These are phyloP conservation scores for Hephaestus fuliginosus DNA, from an alignment of 2,797 vertebrate species.

Conservation along the genomic window DNA sequence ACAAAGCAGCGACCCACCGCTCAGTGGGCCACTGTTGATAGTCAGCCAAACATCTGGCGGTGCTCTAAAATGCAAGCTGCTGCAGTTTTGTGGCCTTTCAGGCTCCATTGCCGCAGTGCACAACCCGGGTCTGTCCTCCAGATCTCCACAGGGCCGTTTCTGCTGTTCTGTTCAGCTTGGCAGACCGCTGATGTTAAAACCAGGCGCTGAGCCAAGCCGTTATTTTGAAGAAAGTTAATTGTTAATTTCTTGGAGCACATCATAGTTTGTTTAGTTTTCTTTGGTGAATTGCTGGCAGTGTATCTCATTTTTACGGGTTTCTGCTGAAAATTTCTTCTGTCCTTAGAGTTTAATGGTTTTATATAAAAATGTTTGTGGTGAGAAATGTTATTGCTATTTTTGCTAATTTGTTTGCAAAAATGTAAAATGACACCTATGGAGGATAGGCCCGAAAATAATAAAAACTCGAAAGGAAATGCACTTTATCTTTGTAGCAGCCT, in stretches of 20 bases:
- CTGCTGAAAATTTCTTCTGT: constrained; percentile 9
- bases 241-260: constrained; percentile 44
- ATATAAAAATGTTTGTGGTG: constrained; percentile 9
- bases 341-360: constrained; percentile 5
- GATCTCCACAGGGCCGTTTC: not conserved
- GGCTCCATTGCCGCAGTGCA: constrained; percentile 12
- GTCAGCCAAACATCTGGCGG: constrained; percentile 71
- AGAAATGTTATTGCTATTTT: not conserved
- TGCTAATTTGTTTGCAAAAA: constrained; percentile 5
- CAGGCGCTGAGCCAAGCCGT: not conserved
- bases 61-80: constrained; percentile 50
- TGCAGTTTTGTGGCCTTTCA: constrained; percentile 45
- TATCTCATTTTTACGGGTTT: constrained; percentile 8
- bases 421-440: constrained; percentile 16
- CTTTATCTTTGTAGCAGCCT: constrained; percentile 9
- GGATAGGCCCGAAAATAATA: not conserved
- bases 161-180: constrained; percentile 9
- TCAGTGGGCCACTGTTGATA: constrained; percentile 46
- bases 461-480: not conserved
- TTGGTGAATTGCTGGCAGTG: constrained; percentile 1
- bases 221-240: constrained; percentile 28
- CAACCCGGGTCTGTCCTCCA: constrained; percentile 16
- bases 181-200: constrained; percentile 10
- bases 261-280: constrained; percentile 10
- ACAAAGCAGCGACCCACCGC: constrained; percentile 50